Evolutionary conservation across 2,113 vertebrate genomes (phyloP).

Genomic region (Rhadina sibilatrix): DNA sequence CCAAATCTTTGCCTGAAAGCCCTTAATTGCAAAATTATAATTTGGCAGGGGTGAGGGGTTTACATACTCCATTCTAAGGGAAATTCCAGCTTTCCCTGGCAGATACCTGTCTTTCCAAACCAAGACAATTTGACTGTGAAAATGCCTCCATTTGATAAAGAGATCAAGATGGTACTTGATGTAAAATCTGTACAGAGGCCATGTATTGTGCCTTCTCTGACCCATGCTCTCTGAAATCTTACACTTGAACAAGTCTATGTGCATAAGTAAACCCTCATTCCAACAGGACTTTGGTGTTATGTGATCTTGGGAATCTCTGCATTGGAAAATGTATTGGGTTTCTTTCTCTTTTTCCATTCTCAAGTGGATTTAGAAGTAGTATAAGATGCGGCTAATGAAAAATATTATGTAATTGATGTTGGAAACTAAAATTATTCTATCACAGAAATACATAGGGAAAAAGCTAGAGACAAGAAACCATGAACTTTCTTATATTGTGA

Average conservation of each 20-base stretch:
- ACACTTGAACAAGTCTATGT: neutral
- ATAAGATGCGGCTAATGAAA: neutral
- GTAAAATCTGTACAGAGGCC: neutral
- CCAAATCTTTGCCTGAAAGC: too few species aligned
- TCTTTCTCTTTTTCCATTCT: neutral
- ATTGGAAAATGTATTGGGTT: neutral
- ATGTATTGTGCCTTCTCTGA: neutral
- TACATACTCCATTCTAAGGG: too few species aligned
- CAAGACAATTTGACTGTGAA: neutral
- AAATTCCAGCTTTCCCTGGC: too few species aligned
- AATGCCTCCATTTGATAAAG: neutral
- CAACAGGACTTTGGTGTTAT: neutral
- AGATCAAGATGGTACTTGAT: neutral
- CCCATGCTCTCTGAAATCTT: neutral
- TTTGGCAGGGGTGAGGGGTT: too few species aligned
- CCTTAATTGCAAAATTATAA: too few species aligned
- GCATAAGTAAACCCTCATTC: neutral
- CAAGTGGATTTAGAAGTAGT: neutral
- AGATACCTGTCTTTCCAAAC: too few species aligned
- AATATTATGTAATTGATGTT: neutral
- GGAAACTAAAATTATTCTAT: neutral
- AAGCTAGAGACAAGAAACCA: neutral
- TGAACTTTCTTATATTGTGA: neutral
- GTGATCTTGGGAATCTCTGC: neutral
- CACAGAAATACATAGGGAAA: neutral